Base-by-base conservation (phyloP, 2,888 invertebrate genomes). In the Taphrorychus bicolor region DNA sequence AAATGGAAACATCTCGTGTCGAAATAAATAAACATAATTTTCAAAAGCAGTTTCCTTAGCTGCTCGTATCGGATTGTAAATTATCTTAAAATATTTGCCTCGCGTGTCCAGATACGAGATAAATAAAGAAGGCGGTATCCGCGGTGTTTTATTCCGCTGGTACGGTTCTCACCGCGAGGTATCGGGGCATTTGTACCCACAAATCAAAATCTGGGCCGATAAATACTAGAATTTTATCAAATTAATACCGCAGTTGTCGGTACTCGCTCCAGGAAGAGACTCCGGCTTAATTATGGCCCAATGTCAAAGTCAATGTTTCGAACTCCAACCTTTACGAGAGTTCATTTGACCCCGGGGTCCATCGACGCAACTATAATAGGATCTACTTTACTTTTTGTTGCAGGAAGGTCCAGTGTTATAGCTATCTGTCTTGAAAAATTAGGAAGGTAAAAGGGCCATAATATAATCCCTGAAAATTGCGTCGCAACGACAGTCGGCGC, bases 91-190 rank as follows among this genome's bases (percentile, higher is more conserved):
- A 65, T 59, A 59, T 59, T 65, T 59, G 49, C 65, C 42, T 65
- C 48, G 65, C 65, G 65, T 65, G 65, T 59, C 65, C 18, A 45
- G 59, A 59, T 59, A 52, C 59, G 59, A 65, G 65, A 59, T 65
- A 65, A 65, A 65, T 65, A 65, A 65, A 65, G 59, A 59, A 65
- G 65, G 66, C 59, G 56, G 66, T 49, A 59, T 54, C 22, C 56
- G 22, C 66, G 66, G 32, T 60, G 59, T 57, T 41, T 58, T 52
- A 58, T 52, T 52, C 58, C 41, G 58, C 57, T 62, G 66, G 66
- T 58, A 61, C 24, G 61, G 32, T 61, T 67, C 66, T 49, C 61
- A 67, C 66, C 60, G 61, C 61, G 66, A 58, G 42, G 41, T 42
- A 58, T 67, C 61, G 66, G 52, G 42, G 41, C 52, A 58, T 67